These are phyloP conservation scores for Oryzias javanicus DNA, from an alignment of 2,113 vertebrate species.

Conservation along the genomic window DNA sequence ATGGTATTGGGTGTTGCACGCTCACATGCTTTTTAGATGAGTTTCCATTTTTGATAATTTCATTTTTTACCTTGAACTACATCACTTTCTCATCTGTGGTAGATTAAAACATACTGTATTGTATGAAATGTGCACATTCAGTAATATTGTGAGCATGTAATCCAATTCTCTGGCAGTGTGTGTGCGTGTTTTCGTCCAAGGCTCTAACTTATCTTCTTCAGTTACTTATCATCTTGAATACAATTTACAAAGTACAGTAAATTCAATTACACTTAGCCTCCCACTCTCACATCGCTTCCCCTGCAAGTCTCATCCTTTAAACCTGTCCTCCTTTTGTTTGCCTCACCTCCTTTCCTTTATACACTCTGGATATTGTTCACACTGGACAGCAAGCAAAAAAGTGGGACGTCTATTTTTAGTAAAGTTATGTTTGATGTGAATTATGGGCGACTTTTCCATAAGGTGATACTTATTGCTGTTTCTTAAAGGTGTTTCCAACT, in stretches of 20 bases:
- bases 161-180: background rate
- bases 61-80: slow-evolving; percentile 9
- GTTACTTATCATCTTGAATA: background rate
- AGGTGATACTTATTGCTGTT: slow-evolving; percentile 10
- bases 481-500: background rate
- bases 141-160: background rate
- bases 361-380: slow-evolving; percentile 9
- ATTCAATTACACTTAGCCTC: slow-evolving; percentile 15
- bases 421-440: slow-evolving; percentile 21
- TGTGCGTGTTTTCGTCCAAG: background rate
- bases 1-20: slow-evolving; percentile 31
- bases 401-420: slow-evolving; percentile 14
- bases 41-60: slow-evolving; percentile 7
- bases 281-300: slow-evolving; percentile 1
- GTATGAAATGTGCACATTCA: background rate
- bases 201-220: background rate
- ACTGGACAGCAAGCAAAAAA: slow-evolving; percentile 9
- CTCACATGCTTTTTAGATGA: slow-evolving; percentile 1
- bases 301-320: slow-evolving; percentile 6
- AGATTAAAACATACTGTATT: slow-evolving; percentile 2
- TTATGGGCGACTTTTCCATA: slow-evolving; percentile 21
- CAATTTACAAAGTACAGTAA: slow-evolving; percentile 12
- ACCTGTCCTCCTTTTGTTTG: background rate
- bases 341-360: background rate
- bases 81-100: slow-evolving; percentile 3